Evolutionary conservation across 2,888 invertebrate species (phyloP).

Genomic region (Tetanocera ferruginea): DNA sequence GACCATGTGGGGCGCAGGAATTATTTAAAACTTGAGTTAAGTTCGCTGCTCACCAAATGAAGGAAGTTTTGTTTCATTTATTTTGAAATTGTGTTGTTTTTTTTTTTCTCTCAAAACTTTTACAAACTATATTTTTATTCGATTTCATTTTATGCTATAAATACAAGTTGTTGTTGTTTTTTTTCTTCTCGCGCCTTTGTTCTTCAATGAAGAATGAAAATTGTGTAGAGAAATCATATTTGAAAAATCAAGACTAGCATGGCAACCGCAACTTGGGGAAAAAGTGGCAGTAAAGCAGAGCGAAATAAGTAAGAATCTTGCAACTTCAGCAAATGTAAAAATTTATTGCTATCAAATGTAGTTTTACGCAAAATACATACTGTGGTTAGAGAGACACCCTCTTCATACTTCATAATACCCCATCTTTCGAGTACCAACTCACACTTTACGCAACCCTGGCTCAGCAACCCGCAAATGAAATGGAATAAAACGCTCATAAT

Average conservation of each 20-base stretch:
- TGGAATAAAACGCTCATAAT: constrained; percentile 48
- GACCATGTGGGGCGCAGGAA: too few species aligned
- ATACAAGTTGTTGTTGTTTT: too few species aligned
- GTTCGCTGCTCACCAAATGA: too few species aligned
- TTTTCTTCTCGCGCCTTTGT: neutral
- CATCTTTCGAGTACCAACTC: neutral
- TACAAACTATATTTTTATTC: neutral
- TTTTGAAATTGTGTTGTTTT: neutral
- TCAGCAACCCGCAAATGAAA: neutral
- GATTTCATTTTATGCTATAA: too few species aligned
- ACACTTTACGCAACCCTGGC: neutral
- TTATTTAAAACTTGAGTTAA: too few species aligned
- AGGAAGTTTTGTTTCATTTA: too few species aligned
- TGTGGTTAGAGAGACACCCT: neutral
- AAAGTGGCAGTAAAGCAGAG: neutral
- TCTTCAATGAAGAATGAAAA: constrained; percentile 1
- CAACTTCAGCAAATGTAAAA: constrained; percentile 14
- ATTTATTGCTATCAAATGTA: constrained; percentile 11
- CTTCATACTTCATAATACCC: neutral
- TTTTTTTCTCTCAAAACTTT: neutral
- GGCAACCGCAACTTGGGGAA: neutral
- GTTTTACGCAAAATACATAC: constrained; percentile 12
- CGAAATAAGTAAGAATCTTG: neutral
- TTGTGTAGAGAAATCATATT: neutral
- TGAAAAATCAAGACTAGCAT: neutral